Conservation (phyloP, 1,140 invertebrate species). For the Brachionus manjavacas region DNA sequence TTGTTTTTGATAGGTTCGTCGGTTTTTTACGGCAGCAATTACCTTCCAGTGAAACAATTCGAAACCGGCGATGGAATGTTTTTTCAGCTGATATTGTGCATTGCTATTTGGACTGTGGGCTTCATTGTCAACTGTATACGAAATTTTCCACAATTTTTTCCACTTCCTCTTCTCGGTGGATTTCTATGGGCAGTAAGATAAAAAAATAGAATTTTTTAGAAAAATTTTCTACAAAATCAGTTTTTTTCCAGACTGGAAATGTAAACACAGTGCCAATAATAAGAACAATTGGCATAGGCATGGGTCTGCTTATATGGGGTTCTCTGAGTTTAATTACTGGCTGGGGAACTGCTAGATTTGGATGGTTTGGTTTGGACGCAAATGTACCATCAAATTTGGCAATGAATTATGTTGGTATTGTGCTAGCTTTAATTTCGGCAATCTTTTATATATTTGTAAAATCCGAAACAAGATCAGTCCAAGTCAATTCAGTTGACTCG, state of each 20-base stretch:
- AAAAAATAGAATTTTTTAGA: not conserved
- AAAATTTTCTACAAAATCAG: not conserved
- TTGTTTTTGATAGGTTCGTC: not conserved
- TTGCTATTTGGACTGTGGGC: conserved; percentile 50
- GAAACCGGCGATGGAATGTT: conserved; percentile 58
- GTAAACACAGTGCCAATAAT: conserved; percentile 57
- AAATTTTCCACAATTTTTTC: conserved; percentile 48
- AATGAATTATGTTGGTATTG: conserved; percentile 14
- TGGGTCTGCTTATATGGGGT: conserved; percentile 58
- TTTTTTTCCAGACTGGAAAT: conserved; percentile 49
- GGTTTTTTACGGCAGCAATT: conserved; percentile 56
- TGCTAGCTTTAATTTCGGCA: not conserved
- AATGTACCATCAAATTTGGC: not conserved
- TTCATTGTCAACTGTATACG: conserved; percentile 50
- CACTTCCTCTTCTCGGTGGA: conserved; percentile 54
- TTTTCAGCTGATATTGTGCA: conserved; percentile 56
- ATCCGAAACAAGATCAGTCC: not conserved
- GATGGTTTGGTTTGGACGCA: not conserved
- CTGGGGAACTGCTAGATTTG: conserved; percentile 45
- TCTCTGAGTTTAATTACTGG: conserved; percentile 55
- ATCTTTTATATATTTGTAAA: conserved; percentile 41
- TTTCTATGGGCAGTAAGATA: conserved; percentile 47
- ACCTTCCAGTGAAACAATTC: conserved; percentile 57
- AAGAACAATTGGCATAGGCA: conserved; percentile 56
- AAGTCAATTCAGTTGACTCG: not conserved